phyloP scores from a whole-genome alignment of 2,797 vertebrate species.

The Pitangus sulphuratus region DNA sequence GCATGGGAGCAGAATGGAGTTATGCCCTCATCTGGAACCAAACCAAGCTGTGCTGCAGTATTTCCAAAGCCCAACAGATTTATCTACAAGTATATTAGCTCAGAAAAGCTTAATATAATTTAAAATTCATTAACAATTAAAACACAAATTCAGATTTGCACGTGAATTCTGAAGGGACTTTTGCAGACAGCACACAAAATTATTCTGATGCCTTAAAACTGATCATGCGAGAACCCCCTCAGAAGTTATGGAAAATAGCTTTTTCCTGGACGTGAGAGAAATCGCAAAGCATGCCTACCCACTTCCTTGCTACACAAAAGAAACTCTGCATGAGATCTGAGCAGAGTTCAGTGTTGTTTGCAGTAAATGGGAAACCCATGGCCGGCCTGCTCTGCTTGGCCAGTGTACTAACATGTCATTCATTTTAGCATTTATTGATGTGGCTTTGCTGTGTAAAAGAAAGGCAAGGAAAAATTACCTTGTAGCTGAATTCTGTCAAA shows the following conservation, averaged over 20 bases:
- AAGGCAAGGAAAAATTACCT: neutral
- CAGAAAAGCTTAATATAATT: neutral
- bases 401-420: rapidly evolving
- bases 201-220: neutral
- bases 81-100: neutral
- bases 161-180: neutral
- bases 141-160: neutral
- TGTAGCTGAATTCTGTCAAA: neutral
- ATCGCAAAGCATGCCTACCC: neutral
- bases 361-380: neutral
- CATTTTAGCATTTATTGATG: neutral
- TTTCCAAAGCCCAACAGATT: neutral
- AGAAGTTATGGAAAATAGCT: neutral
- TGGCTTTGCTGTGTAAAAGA: neutral
- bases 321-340: neutral
- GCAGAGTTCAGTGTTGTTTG: neutral
- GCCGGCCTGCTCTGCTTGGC: neutral
- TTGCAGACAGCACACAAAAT: neutral
- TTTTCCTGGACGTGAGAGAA: neutral
- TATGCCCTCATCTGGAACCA: neutral
- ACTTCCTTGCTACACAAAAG: neutral
- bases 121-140: neutral
- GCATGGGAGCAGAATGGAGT: neutral
- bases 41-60: neutral
- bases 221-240: neutral